Evolutionary conservation across 2,888 invertebrate species (phyloP), one percentile per base, ranked within the genome.

Genomic region (Toxonevra muliebris): DNA sequence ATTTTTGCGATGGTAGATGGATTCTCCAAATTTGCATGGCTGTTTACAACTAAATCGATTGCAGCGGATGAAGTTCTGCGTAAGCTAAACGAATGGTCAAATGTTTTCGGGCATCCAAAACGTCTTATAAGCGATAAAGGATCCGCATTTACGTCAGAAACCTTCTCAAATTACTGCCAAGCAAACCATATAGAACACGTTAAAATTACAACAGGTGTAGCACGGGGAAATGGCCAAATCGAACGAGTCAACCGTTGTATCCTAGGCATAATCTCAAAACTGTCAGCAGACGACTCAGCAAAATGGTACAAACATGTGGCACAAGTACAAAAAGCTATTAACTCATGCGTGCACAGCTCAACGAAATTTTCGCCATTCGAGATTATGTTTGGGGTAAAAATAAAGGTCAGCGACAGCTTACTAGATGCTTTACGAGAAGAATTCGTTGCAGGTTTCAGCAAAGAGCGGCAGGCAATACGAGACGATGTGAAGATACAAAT

Each of bases 221-320:
- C 65, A 15, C 15, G 65, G 3, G 65, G 65, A 3, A 65, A 65
- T 19, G 65, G 60, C 11, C 60, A 65, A 54, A 42, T 60, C 3
- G 60, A 65, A n/a, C 53, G 60, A 15, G 50, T 68, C n/a, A 68
- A 60, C 13, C 52, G 64, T 1, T 64, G 53, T 52, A 55, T 69
- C 43, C 17, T 66, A 13, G 45, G 63, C 1, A 62, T 66, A 41
- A 50, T 61, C 15, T 45, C 60, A 12, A 63, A 66, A 12, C 42
- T 61, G 19, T 60, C 66, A 12, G 17, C 60, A 4, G 66, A 61
- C 20, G 61, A 63, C 43, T 20, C 62, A 11, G 45, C 42, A 13
- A 64, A 66, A 42, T 69, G 69, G 71, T 71, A 64, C 54, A 73
- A 71, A 20, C 66, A 53, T 64, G 65, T 66, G 19, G 43, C 59